phyloP scores from a whole-genome alignment of 2,797 vertebrate species.

The Lates japonicus region DNA sequence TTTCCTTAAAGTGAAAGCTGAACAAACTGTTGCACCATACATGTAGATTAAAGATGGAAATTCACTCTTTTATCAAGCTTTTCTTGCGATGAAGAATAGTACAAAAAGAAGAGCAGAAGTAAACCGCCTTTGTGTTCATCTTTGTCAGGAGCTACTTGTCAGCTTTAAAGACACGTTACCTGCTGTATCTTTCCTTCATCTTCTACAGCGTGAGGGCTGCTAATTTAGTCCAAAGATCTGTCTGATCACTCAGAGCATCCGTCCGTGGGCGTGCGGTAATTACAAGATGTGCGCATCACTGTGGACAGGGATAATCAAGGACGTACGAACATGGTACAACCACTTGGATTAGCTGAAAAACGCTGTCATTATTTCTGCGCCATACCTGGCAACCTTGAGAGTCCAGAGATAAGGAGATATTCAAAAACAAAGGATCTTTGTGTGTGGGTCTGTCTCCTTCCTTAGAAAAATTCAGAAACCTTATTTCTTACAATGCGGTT shows the following conservation, averaged over 20 bases:
- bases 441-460: background rate
- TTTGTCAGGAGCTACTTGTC: background rate
- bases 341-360: conserved; percentile 29
- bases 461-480: background rate
- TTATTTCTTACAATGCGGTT: background rate
- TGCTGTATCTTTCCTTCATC: conserved; percentile 26
- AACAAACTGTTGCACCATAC: background rate
- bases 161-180: conserved; percentile 32
- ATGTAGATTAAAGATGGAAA: background rate
- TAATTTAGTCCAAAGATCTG: conserved; percentile 56
- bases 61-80: background rate
- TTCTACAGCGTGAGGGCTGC: conserved; percentile 16
- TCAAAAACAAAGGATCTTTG: background rate
- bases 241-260: conserved; percentile 46
- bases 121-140: background rate
- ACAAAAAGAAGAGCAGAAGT: background rate
- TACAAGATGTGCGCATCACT: conserved; percentile 48
- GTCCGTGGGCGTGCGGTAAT: conserved; percentile 63
- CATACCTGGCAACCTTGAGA: conserved; percentile 37
- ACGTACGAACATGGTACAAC: conserved; percentile 28
- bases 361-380: conserved; percentile 40
- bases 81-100: background rate
- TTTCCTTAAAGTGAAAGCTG: conserved; percentile 1
- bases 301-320: conserved; percentile 58
- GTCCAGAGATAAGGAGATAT: conserved; percentile 15